Conservation (phyloP, 2,888 invertebrate species). For the Nowickia ferox region DNA sequence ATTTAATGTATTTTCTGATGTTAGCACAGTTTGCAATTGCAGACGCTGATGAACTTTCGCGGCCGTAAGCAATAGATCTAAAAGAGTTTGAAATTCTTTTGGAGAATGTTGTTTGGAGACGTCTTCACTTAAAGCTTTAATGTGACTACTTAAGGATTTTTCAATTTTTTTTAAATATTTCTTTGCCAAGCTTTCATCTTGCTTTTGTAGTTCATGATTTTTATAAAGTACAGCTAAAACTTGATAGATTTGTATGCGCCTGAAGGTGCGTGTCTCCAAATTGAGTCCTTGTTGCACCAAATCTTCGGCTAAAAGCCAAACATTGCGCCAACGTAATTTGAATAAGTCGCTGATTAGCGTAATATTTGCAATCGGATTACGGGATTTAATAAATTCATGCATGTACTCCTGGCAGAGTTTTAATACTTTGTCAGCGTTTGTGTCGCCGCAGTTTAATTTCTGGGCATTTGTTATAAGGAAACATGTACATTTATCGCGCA, state of each 20-base stretch:
- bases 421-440: slow-evolving; percentile 70
- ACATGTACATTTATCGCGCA: slow-evolving; percentile 77
- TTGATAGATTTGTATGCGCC: slow-evolving; percentile 88
- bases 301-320: slow-evolving; percentile 85
- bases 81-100: slow-evolving; percentile 76
- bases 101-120: slow-evolving; percentile 71
- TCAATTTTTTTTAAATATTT: slow-evolving; percentile 75
- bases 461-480: slow-evolving; percentile 76
- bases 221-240: slow-evolving; percentile 87
- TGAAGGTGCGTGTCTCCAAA: slow-evolving; percentile 86
- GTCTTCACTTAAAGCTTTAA: slow-evolving; percentile 65
- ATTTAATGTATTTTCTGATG: slow-evolving; percentile 58
- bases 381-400: slow-evolving; percentile 77
- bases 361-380: slow-evolving; percentile 84
- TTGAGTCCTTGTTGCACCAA: slow-evolving; percentile 86
- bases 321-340: slow-evolving; percentile 87
- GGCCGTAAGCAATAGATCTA: slow-evolving; percentile 74
- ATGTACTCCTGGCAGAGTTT: slow-evolving; percentile 75
- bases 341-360: slow-evolving; percentile 87
- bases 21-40: slow-evolving; percentile 52
- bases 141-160: slow-evolving; percentile 72
- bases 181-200: slow-evolving; percentile 71
- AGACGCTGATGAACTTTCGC: slow-evolving; percentile 74
- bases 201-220: slow-evolving; percentile 81
- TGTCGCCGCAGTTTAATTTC: slow-evolving; percentile 59